These are phyloP conservation scores for Hippocampus comes DNA, from an alignment of 2,113 vertebrate genomes.

Conservation along the genomic window DNA sequence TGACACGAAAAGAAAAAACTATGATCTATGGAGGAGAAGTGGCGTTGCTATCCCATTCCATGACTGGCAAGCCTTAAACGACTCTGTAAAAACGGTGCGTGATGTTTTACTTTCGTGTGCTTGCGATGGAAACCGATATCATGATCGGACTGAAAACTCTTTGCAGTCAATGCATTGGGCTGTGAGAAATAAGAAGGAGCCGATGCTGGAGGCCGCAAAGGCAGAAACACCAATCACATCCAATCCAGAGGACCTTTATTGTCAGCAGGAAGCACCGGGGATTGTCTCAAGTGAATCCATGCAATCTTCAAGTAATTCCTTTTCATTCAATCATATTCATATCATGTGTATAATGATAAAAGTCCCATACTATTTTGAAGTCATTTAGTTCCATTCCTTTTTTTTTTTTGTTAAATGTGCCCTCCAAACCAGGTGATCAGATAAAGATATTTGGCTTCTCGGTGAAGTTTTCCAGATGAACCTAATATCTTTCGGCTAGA, in stretches of 20 bases:
- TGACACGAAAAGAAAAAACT: slow-evolving; percentile 80
- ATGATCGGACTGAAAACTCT: slow-evolving; percentile 2
- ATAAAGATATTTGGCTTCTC: too few species aligned
- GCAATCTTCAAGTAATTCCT: slow-evolving; percentile 75
- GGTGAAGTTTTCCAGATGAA: too few species aligned
- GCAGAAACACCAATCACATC: slow-evolving; percentile 12
- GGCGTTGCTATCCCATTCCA: slow-evolving; percentile 79
- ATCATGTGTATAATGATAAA: background rate
- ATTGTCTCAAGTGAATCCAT: slow-evolving; percentile 52
- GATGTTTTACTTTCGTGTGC: background rate
- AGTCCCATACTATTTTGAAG: background rate
- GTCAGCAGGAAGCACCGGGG: slow-evolving; percentile 35
- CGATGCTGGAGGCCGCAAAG: slow-evolving; percentile 83
- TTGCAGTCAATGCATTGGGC: slow-evolving; percentile 96
- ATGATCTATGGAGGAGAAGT: slow-evolving; percentile 88
- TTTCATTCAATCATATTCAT: background rate
- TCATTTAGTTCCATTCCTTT: background rate
- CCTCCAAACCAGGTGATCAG: too few species aligned
- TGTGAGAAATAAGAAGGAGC: slow-evolving; percentile 84
- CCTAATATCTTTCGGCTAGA: too few species aligned
- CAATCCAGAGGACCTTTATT: slow-evolving; percentile 30
- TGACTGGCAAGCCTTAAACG: slow-evolving; percentile 85
- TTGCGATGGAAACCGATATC: background rate
- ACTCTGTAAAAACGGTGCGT: slow-evolving; percentile 83
- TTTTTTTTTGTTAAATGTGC: background rate